Base-by-base conservation (phyloP, 2,797 vertebrate genomes). In the Sciurus vulgaris region DNA sequence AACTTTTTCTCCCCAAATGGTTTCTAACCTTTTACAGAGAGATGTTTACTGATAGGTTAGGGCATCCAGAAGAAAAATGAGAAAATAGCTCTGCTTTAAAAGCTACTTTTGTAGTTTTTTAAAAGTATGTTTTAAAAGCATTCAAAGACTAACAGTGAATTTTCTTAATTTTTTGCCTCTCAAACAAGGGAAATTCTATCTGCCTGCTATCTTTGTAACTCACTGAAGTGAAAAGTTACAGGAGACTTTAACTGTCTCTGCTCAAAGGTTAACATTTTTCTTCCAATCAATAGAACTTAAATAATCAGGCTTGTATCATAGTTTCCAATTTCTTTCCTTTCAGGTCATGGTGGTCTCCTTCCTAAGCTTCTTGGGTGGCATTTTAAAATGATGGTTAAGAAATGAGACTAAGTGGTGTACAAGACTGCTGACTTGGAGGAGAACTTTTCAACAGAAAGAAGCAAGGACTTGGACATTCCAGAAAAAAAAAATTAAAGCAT, bases 291-390 rank as follows among this genome's bases (percentile, higher is more conserved):
- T 59, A 93, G 59, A 77, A 83, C 13, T 85, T 89, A 92, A 76
- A 61, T 87, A 79, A 91, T 84, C 1, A 70, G 51, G 35, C 18
- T 95, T 88, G 28, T 24, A 59, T 33, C 89, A 11, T 84, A 85
- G 51, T 92, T 93, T 90, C 56, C 26, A 96, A 14, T 89, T 96
- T 79, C 35, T 86, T 28, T 83, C 30, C 5, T 79, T 86, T 93
- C 12, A 78, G 33, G 33, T 81, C 35, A 78, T 51, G 14, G 41
- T 86, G 24, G 59, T 69, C 79, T 95, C 30, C 35, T 89, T 86
- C 15, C 59, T 41, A 83, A 79, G 79, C 5, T 88, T 89, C 44
- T 74, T 89, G 20, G 33, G 74, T 83, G 73, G 24, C 56, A 90
- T 20, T 65, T 89, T 65, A 81, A 91, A 59, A 84, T 88, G 67